Percentiles rank a stretch among this genome's conserved stretches.
Conservation (phyloP, 92 coral and sea anemone species). For the Isaurus tuberculatus region DNA sequence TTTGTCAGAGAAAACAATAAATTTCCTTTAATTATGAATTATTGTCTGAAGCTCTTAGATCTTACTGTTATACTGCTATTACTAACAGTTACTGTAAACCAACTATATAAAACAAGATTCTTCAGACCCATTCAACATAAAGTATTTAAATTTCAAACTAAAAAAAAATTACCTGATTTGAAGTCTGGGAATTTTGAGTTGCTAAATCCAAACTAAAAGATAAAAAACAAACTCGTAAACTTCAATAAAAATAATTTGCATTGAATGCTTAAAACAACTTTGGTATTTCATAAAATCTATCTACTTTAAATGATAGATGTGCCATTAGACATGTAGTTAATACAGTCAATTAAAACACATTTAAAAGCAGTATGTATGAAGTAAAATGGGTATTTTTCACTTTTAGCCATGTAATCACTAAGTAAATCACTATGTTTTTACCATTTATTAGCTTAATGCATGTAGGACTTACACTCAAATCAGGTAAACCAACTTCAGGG, state of each 20-base stretch:
- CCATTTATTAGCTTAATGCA: neutral
- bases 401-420: too few species aligned
- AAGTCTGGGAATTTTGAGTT: conserved; percentile 36
- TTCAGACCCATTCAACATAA: neutral
- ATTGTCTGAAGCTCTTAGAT: too few species aligned
- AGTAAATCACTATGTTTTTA: too few species aligned
- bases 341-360: too few species aligned
- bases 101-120: neutral
- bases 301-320: too few species aligned
- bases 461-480: conserved; percentile 72
- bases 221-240: too few species aligned
- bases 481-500: conserved; percentile 79
- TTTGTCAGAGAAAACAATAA: neutral
- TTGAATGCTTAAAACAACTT: neutral
- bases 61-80: too few species aligned
- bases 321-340: too few species aligned
- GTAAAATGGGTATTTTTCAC: too few species aligned
- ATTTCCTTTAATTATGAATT: too few species aligned
- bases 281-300: neutral
- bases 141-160: neutral
- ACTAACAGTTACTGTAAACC: neutral
- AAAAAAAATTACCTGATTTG: conserved; percentile 30
- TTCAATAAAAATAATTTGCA: too few species aligned
- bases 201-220: conserved; percentile 32
- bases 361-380: too few species aligned